Conservation (phyloP, 2,113 vertebrate species). For the Apeltes quadracus region DNA sequence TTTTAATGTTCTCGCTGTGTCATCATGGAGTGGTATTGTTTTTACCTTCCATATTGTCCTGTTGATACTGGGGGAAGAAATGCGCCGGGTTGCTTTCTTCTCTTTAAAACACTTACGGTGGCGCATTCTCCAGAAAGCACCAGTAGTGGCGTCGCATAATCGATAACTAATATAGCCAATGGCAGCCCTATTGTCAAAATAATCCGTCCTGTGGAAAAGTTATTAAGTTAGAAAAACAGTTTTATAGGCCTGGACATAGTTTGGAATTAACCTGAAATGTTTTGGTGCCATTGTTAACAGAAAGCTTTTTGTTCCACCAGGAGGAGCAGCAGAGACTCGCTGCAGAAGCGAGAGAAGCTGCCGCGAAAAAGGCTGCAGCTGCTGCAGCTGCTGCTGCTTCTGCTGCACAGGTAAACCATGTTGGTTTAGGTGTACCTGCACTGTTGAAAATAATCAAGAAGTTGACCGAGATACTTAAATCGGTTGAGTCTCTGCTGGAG, state of each 20-base stretch:
- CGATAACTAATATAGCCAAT: background rate
- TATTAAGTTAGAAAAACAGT: background rate
- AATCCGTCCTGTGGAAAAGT: background rate
- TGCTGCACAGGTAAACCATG: constrained; percentile 50
- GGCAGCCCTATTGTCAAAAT: background rate
- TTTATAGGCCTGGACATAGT: background rate
- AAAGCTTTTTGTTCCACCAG: constrained; percentile 36
- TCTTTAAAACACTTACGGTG: too few species aligned
- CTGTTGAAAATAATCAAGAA: background rate
- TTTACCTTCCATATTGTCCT: too few species aligned
- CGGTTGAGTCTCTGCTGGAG: too few species aligned
- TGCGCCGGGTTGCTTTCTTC: too few species aligned
- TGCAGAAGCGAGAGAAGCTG: constrained; percentile 65
- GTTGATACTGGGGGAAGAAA: too few species aligned
- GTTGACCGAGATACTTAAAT: background rate
- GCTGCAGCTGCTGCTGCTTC: constrained; percentile 46
- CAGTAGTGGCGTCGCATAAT: background rate
- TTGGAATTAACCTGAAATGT: background rate
- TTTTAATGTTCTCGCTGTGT: background rate
- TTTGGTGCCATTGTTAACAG: background rate
- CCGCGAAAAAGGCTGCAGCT: constrained; percentile 48
- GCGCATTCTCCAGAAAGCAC: background rate
- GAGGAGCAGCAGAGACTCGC: constrained; percentile 70
- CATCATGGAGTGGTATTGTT: background rate
- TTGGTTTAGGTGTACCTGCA: background rate